A percentile compares a stretch with the other conserved stretches of the same genome.
Conservation (phyloP, 2,888 invertebrate species). For the Ellobium chinense region DNA sequence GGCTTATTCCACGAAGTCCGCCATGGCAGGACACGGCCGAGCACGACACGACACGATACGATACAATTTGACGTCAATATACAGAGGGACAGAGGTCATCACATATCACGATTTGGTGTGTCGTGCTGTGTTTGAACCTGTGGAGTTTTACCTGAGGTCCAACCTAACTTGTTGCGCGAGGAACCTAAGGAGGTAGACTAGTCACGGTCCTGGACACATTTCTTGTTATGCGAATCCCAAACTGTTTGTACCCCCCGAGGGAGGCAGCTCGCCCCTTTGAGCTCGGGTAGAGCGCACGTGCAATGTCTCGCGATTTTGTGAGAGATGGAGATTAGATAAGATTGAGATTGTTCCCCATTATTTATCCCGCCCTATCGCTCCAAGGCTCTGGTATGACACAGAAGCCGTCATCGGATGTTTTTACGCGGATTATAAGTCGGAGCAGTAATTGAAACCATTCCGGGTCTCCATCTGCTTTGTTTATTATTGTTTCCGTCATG, state of each 20-base stretch:
- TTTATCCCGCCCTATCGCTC: not conserved
- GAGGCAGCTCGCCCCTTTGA: not conserved
- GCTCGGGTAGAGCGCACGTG: not conserved
- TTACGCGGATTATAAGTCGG: not conserved
- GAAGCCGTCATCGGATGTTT: not conserved
- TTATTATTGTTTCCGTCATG: not conserved
- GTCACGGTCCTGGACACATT: too few species aligned
- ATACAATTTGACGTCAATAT: too few species aligned
- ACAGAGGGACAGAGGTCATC: too few species aligned
- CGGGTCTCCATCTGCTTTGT: not conserved
- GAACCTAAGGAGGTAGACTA: too few species aligned
- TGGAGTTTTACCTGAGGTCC: too few species aligned
- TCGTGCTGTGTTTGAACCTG: too few species aligned
- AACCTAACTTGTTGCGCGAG: too few species aligned
- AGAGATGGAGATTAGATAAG: conserved; percentile 19
- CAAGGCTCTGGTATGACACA: not conserved
- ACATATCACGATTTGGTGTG: too few species aligned
- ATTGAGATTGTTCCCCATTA: conserved; percentile 17
- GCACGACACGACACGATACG: too few species aligned
- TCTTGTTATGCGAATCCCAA: not conserved
- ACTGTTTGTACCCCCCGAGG: conserved; percentile 13
- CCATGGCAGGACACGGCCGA: too few species aligned
- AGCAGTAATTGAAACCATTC: conserved; percentile 28
- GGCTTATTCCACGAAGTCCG: too few species aligned
- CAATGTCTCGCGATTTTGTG: not conserved